A percentile compares a stretch with the other conserved stretches of the same genome.
These are phyloP conservation scores for Idaea aversata DNA, from an alignment of 2,888 invertebrate species.

Conservation along the genomic window DNA sequence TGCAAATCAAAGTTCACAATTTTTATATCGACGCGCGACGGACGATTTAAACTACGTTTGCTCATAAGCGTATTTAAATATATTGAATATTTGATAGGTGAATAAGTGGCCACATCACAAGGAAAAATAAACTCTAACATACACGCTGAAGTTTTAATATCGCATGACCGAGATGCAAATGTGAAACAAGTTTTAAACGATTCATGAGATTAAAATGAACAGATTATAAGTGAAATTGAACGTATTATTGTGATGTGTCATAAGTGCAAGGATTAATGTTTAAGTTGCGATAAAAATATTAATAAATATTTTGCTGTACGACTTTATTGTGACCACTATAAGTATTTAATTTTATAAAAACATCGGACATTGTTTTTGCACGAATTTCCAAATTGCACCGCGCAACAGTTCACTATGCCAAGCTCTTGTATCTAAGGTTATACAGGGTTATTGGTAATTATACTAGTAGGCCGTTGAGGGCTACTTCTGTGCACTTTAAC, in stretches of 20 bases:
- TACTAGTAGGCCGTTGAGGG: too few species aligned
- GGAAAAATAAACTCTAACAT: neutral
- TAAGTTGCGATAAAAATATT: neutral
- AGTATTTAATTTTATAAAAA: neutral
- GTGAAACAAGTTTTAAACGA: constrained; percentile 39
- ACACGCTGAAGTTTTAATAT: neutral
- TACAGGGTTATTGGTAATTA: too few species aligned
- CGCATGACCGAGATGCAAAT: constrained; percentile 25
- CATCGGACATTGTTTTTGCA: too few species aligned
- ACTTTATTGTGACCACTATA: neutral
- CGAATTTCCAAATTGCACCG: too few species aligned
- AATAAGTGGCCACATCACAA: neutral
- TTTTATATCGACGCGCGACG: constrained; percentile 36
- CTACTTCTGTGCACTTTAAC: too few species aligned
- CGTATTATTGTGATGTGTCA: constrained; percentile 2
- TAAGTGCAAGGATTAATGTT: constrained; percentile 3
- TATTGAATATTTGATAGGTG: constrained; percentile 55
- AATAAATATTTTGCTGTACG: neutral
- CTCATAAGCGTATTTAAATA: constrained; percentile 52
- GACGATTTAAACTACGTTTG: constrained; percentile 45
- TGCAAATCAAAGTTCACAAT: too few species aligned
- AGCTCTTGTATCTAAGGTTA: too few species aligned
- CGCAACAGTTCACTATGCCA: too few species aligned
- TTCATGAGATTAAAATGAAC: constrained; percentile 33
- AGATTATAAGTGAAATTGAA: constrained; percentile 10